phyloP scores from a whole-genome alignment of 2,888 invertebrate species.

The Metopia argyrocephala region DNA sequence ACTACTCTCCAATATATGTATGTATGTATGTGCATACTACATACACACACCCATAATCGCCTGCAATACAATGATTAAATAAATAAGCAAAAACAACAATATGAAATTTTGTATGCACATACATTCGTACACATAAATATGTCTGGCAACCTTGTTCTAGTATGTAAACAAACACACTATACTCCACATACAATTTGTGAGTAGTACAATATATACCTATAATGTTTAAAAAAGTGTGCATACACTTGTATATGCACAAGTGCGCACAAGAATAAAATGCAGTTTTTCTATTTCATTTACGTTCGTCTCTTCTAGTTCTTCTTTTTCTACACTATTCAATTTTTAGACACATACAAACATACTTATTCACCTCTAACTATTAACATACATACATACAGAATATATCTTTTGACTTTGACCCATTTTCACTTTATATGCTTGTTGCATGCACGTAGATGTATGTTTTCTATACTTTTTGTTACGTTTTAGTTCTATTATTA shows the following conservation, averaged over 20 bases:
- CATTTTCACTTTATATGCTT: slow-evolving; percentile 68
- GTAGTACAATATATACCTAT: background rate
- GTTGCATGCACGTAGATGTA: slow-evolving; percentile 62
- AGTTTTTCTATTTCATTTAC: slow-evolving; percentile 49
- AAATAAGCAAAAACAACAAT: slow-evolving; percentile 12
- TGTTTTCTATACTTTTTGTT: slow-evolving; percentile 2
- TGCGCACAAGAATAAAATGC: too few relatives aligned
- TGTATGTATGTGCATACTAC: background rate
- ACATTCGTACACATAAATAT: background rate
- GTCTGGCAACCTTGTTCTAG: slow-evolving; percentile 57
- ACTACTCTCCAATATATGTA: too few relatives aligned
- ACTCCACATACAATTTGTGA: too few relatives aligned
- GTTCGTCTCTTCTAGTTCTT: slow-evolving; percentile 50
- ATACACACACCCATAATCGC: background rate
- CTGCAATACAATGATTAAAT: slow-evolving; percentile 26
- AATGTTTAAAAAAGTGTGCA: background rate
- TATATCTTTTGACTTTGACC: slow-evolving; percentile 73
- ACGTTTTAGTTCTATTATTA: slow-evolving; percentile 36
- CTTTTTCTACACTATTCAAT: slow-evolving; percentile 18
- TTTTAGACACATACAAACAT: background rate
- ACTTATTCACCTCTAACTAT: background rate
- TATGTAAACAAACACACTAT: slow-evolving; percentile 14
- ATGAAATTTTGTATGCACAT: background rate
- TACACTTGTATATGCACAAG: too few relatives aligned
- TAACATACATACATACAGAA: too few relatives aligned